A percentile compares a stretch with the other conserved stretches of the same genome.
These are phyloP conservation scores for Xenopus borealis DNA, from an alignment of 2,113 vertebrate genomes.

Conservation along the genomic window DNA sequence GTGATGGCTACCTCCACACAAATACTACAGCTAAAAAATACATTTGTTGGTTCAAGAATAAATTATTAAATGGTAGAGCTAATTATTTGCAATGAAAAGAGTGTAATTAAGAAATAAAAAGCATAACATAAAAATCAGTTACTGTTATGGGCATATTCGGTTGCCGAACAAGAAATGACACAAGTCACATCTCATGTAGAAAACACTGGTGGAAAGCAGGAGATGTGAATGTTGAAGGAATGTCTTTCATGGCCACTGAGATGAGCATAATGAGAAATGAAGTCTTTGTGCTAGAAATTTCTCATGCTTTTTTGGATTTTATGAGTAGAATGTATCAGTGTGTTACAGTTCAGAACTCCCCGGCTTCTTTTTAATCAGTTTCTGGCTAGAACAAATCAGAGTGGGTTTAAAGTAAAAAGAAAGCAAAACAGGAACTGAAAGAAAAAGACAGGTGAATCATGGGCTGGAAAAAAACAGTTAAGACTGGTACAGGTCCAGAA, in stretches of 20 bases:
- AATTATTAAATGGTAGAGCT: too few relatives aligned
- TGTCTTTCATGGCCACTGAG: slow-evolving; percentile 25
- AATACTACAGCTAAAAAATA: too few relatives aligned
- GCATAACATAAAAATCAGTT: background rate
- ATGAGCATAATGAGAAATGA: slow-evolving; percentile 15
- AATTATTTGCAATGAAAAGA: too few relatives aligned
- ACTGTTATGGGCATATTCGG: background rate
- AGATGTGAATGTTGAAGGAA: slow-evolving; percentile 8
- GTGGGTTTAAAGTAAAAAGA: background rate
- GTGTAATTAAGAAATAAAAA: too few relatives aligned
- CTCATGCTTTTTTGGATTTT: slow-evolving; percentile 17
- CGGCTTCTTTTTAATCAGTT: slow-evolving; percentile 8
- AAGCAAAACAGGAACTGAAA: background rate
- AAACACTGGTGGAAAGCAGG: slow-evolving; percentile 7
- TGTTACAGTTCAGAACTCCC: background rate
- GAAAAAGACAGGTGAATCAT: background rate
- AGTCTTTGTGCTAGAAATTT: slow-evolving; percentile 3
- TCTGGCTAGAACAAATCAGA: background rate
- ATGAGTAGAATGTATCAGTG: background rate
- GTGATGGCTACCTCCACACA: too few relatives aligned
- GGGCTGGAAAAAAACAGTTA: too few relatives aligned
- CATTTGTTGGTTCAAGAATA: too few relatives aligned
- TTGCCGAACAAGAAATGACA: background rate
- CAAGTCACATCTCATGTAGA: background rate
- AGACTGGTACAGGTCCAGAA: too few relatives aligned